Evolutionary conservation across 2,797 vertebrate genomes (phyloP), one percentile per base, ranked within the genome.

Genomic region (Phrynocephalus forsythii): DNA sequence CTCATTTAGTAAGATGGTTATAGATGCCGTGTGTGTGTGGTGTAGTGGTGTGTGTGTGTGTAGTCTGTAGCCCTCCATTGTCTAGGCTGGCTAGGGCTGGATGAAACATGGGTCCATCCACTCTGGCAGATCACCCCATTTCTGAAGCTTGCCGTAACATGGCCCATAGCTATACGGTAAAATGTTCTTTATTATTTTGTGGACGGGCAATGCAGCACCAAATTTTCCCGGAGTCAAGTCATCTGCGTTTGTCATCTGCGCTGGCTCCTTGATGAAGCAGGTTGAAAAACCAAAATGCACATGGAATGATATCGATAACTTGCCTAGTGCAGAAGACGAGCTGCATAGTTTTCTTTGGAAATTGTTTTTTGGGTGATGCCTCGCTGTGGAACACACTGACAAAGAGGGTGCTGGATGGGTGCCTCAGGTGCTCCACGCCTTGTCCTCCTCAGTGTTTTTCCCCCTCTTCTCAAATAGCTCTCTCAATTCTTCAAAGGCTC

Each of bases 291-390:
- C 15, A 33, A 30, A 66, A 66, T 24, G 6, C 33, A 63, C 24
- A 48, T 8, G 18, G 18, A 68, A 28, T 60, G 33, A 86, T 79
- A n/a, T 1, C 5, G 2, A 38, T 67, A 22, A 24, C 22, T 6
- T 52, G 20, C 33, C 33, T 52, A 5, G 1, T 73, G 13, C 16
- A 2, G n/a, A 33, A 22, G 10, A 22, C 38, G 73, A 38, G 44
- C 22, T 48, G 73, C 28, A 68, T 80, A 20, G 30, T 6, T 72
- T 88, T 86, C 11, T 88, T 87, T 83, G 63, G 10, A 26, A 24
- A 76, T 24, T 0, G 0, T 20, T 6, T 56, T 0, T 30, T 0
- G 38, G 38, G 18, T 67, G n/a, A 44, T 52, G 52, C 8, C 26
- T 81, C 20, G n/a, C 6, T 52, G n/a, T 80, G 22, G 66, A 67